Percentiles rank a stretch among this genome's conserved stretches.
phyloP scores from a whole-genome alignment of 2,888 invertebrate species.

The Incurvaria masculella region DNA sequence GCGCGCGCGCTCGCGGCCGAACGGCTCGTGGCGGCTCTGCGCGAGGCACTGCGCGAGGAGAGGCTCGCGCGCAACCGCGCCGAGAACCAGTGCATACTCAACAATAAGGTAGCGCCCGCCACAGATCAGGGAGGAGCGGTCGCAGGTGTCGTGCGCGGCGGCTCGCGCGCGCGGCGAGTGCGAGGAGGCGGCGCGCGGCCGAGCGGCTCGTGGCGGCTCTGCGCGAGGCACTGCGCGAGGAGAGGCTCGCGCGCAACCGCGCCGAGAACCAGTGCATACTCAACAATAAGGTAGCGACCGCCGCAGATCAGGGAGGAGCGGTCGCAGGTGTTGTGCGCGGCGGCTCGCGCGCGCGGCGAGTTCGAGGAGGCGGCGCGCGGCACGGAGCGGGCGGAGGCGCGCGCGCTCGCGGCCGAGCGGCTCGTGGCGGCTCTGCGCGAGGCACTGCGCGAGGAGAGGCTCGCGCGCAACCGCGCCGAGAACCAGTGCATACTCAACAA shows the following conservation, averaged over 20 bases:
- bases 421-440: constrained; percentile 35
- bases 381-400: constrained; percentile 27
- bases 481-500: constrained; percentile 20
- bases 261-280: no score
- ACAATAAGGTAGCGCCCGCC: no score
- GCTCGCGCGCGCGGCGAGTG: constrained; percentile 25
- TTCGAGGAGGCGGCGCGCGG: constrained; percentile 25
- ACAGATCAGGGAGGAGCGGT: constrained; percentile 40
- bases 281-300: no score
- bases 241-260: constrained; percentile 28
- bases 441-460: constrained; percentile 35
- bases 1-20: constrained; percentile 27
- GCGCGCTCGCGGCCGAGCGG: constrained; percentile 28
- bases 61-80: constrained; percentile 27
- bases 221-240: constrained; percentile 24
- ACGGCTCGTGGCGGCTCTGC: constrained; percentile 30
- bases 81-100: constrained; percentile 25
- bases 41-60: constrained; percentile 39
- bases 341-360: constrained; percentile 26
- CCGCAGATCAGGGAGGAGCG: constrained; percentile 42
- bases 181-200: constrained; percentile 13
- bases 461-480: constrained; percentile 29
- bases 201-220: not conserved
- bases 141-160: constrained; percentile 27
- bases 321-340: constrained; percentile 26